Percentiles rank a stretch among this genome's conserved stretches.
These are phyloP conservation scores for Sapayoa aenigma DNA, from an alignment of 2,113 vertebrate genomes.

Conservation along the genomic window DNA sequence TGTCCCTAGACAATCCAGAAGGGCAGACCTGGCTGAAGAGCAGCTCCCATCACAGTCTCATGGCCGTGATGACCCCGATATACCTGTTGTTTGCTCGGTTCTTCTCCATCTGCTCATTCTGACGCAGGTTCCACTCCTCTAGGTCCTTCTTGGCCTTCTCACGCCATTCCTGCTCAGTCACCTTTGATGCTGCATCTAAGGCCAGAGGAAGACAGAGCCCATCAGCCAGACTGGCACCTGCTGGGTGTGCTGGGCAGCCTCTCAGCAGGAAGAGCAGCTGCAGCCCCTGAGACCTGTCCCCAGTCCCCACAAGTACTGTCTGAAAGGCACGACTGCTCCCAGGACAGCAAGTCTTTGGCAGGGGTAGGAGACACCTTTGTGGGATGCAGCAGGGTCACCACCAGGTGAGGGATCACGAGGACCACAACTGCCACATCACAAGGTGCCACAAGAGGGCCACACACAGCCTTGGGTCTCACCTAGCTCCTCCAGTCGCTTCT, in stretches of 20 bases:
- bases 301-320: not conserved
- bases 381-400: not conserved
- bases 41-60: not conserved
- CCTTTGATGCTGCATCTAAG: constrained; percentile 88
- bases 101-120: constrained; percentile 96
- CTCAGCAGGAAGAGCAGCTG: not conserved
- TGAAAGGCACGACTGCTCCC: not conserved
- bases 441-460: not conserved
- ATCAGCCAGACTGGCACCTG: not conserved
- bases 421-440: accelerated
- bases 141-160: constrained; percentile 96
- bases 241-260: not conserved
- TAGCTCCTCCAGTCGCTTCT: constrained; percentile 86
- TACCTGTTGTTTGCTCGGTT: constrained; percentile 96
- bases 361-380: accelerated
- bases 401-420: not conserved
- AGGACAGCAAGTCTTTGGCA: not conserved
- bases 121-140: constrained; percentile 96
- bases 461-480: constrained; percentile 70
- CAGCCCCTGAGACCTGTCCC: not conserved
- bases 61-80: accelerated
- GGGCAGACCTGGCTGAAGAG: not conserved
- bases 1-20: not conserved
- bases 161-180: constrained; percentile 90
- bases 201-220: not conserved